Evolutionary conservation across 2,888 invertebrate species (phyloP).

Genomic region (Hydropsyche betteni): DNA sequence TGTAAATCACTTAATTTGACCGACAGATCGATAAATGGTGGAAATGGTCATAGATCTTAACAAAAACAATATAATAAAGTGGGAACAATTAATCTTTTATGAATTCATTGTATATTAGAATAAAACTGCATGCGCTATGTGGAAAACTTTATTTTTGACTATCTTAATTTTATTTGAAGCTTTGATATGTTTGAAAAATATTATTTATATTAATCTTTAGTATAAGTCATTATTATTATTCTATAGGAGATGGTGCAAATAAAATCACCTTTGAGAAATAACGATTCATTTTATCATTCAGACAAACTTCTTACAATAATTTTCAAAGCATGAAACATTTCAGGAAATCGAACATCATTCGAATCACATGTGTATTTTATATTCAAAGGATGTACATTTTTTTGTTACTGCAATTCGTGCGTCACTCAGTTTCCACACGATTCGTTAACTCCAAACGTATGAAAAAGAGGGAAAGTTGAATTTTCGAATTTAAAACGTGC

Average conservation of each 20-base stretch:
- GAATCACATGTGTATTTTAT: slow-evolving; percentile 3
- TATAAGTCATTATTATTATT: too few species aligned
- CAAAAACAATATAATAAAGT: background rate
- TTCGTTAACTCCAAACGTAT: slow-evolving; percentile 17
- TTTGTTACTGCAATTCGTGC: slow-evolving; percentile 14
- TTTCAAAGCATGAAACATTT: background rate
- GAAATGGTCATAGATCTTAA: background rate
- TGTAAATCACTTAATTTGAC: slow-evolving; percentile 48
- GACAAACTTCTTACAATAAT: too few species aligned
- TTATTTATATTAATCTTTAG: too few species aligned
- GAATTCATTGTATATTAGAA: background rate
- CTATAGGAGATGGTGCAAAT: too few species aligned
- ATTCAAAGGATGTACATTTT: slow-evolving; percentile 18
- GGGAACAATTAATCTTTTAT: background rate
- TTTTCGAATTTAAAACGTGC: slow-evolving; percentile 1
- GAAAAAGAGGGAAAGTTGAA: slow-evolving; percentile 9
- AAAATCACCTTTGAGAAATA: too few species aligned
- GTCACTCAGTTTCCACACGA: slow-evolving; percentile 14
- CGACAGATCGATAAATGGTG: slow-evolving; percentile 15
- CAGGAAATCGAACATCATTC: background rate
- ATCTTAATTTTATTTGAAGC: too few species aligned
- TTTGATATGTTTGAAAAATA: too few species aligned
- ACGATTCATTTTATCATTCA: too few species aligned
- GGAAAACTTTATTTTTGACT: too few species aligned
- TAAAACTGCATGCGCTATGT: too few species aligned